A percentile compares a stretch with the other conserved stretches of the same genome.
These are phyloP conservation scores for Bursaphelenchus okinawaensis DNA, from an alignment of 2,888 invertebrate genomes.

Conservation along the genomic window DNA sequence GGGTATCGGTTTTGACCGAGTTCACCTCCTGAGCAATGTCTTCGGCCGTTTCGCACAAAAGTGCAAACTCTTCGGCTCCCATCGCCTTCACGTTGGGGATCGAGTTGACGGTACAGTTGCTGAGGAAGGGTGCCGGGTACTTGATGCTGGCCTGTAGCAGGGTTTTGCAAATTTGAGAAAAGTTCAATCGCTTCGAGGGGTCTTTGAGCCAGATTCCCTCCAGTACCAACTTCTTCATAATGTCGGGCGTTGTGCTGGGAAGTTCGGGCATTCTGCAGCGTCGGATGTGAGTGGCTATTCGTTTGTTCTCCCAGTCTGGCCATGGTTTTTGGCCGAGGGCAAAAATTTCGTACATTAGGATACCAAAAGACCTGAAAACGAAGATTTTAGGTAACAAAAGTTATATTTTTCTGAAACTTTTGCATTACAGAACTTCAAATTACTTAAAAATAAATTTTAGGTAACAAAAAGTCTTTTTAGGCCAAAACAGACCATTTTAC, in stretches of 20 bases:
- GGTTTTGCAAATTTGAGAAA: neutral
- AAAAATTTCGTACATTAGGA: slow-evolving; percentile 23
- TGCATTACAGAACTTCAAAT: too few relatives aligned
- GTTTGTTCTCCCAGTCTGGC: slow-evolving; percentile 29
- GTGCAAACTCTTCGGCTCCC: neutral
- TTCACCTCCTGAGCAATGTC: neutral
- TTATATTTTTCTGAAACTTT: neutral
- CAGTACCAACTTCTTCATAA: neutral
- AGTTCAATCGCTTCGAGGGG: neutral
- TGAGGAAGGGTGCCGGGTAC: neutral
- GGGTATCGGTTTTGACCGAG: neutral
- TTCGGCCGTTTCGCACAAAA: neutral
- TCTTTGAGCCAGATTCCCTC: neutral
- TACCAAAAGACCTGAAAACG: neutral
- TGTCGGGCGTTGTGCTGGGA: slow-evolving; percentile 3
- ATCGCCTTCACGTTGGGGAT: neutral
- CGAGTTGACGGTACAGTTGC: neutral
- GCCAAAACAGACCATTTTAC: too few relatives aligned
- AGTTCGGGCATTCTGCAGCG: slow-evolving; percentile 16
- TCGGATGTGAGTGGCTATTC: slow-evolving; percentile 20
- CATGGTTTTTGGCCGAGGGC: slow-evolving; percentile 29
- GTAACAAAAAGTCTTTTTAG: too few relatives aligned
- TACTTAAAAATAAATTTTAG: too few relatives aligned
- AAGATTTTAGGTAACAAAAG: neutral
- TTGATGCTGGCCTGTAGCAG: neutral